phyloP scores from a whole-genome alignment of 2,888 invertebrate genomes.

The Xanthorhoe designata region DNA sequence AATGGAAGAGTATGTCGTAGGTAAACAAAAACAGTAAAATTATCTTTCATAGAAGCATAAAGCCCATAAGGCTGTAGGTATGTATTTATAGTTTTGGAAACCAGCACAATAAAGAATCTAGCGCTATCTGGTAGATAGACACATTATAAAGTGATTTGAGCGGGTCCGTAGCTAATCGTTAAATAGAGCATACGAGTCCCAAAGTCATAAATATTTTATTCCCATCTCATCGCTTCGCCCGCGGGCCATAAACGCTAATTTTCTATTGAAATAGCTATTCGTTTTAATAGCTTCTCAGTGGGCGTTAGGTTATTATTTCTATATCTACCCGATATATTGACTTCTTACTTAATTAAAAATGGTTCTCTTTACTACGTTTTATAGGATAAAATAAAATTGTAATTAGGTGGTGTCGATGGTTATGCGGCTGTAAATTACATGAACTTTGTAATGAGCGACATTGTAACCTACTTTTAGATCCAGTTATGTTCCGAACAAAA shows the following conservation, averaged over 20 bases:
- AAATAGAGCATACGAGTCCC: conserved; percentile 58
- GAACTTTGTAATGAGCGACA: background rate
- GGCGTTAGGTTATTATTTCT: conserved; percentile 31
- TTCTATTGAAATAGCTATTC: conserved; percentile 35
- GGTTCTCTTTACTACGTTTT: background rate
- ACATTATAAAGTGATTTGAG: conserved; percentile 71
- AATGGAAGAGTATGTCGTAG: too few relatives aligned
- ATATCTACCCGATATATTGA: conserved; percentile 20
- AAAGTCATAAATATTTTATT: conserved; percentile 59
- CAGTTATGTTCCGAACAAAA: too few relatives aligned
- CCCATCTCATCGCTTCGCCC: conserved; percentile 43
- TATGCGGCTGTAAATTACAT: background rate
- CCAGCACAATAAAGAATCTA: conserved; percentile 36
- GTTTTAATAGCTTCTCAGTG: conserved; percentile 34
- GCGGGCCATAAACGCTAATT: conserved; percentile 47
- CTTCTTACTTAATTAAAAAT: conserved; percentile 32
- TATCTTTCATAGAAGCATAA: too few relatives aligned
- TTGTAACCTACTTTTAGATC: background rate
- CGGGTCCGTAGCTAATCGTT: conserved; percentile 61
- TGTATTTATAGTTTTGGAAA: conserved; percentile 12
- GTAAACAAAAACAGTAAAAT: too few relatives aligned
- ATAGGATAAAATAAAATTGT: background rate
- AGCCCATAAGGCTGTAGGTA: background rate
- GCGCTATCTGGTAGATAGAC: conserved; percentile 53
- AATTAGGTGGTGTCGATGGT: background rate